phyloP scores from a whole-genome alignment of 2,797 vertebrate species.

The Parambassis ranga region DNA sequence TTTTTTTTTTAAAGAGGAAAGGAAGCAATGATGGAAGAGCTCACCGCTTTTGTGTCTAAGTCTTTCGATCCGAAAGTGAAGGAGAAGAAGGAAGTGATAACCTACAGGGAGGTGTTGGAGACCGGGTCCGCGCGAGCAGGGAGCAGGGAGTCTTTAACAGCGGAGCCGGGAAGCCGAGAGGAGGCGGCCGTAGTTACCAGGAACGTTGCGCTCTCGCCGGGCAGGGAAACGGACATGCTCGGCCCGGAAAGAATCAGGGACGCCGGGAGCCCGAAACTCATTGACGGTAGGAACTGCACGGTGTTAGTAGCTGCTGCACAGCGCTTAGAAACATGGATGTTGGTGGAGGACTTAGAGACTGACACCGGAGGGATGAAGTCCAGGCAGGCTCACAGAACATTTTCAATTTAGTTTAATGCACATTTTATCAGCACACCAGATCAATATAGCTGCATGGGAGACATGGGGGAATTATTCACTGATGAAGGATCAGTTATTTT shows the following conservation, averaged over 20 bases:
- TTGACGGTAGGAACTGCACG: conserved; percentile 83
- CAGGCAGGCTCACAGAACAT: background rate
- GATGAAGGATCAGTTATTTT: no score
- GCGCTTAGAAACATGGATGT: background rate
- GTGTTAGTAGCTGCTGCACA: background rate
- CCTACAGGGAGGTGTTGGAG: conserved; percentile 95
- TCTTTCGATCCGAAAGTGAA: conserved; percentile 99
- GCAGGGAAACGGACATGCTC: conserved; percentile 87
- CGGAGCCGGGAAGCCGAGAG: conserved; percentile 81
- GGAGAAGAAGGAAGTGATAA: conserved; percentile 97
- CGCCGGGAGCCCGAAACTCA: conserved; percentile 92
- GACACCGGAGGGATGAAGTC: background rate
- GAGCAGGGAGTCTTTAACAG: conserved; percentile 84
- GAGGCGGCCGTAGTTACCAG: conserved; percentile 84
- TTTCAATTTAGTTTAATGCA: no score
- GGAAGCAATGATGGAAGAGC: conserved; percentile 93
- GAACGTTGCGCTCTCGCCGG: conserved; percentile 86
- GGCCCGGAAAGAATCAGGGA: conserved; percentile 89
- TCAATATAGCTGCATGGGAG: no score
- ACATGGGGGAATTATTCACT: no score
- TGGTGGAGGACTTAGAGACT: background rate
- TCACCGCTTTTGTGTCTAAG: conserved; percentile 97
- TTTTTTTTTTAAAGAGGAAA: conserved; percentile 52
- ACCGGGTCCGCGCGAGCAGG: conserved; percentile 84
- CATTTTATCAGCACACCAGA: no score